Evolutionary conservation across 2,888 invertebrate species (phyloP), one percentile per base, ranked within the genome.

Genomic region (Bhutanitis thaidina): DNA sequence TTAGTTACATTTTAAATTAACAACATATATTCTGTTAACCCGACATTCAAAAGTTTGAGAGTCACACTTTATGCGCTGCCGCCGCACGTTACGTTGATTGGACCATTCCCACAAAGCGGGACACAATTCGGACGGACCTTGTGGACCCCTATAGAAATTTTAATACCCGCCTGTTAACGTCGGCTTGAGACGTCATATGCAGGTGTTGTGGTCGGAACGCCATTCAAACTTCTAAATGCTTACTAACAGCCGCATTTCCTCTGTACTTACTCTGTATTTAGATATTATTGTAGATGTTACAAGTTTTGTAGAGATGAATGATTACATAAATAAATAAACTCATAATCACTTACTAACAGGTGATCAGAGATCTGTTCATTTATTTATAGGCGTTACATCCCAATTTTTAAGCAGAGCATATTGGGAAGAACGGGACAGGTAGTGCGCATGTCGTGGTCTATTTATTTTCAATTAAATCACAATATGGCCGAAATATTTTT

Each of bases 171-270:
- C 61, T 54, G 53, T 58, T 64, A 59, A 63, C 67, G 64, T 62
- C 47, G 64, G 60, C 65, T 59, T 63, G 59, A 69, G 64, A 74
- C 65, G 77, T 78, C 80, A 72, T 54, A 48, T 57, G 57, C 83
- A 81, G 73, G 74, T 74, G 79, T 64, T 67, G 71, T 65, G 73
- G 71, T 71, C 61, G 60, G n/a, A 58, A 59, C 58, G 65, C 56
- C 60, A 61, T 67, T 66, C 63, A 56, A 69, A 71, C 62, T 65
- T 65, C 36, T 50, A 34, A 48, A 54, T 54, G 53, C 48, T 52
- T 43, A 41, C 14, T 30, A 41, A n/a, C 30, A 40, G 1, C 34
- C 32, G 46, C 36, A 38, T 25, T 27, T 20, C 32, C 35, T 35
- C 14, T 35, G 40, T 40, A 15, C 10, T 2, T 20, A 9, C 20